Conservation (phyloP, 2,888 invertebrate species). For the Leptogaster cylindrica region DNA sequence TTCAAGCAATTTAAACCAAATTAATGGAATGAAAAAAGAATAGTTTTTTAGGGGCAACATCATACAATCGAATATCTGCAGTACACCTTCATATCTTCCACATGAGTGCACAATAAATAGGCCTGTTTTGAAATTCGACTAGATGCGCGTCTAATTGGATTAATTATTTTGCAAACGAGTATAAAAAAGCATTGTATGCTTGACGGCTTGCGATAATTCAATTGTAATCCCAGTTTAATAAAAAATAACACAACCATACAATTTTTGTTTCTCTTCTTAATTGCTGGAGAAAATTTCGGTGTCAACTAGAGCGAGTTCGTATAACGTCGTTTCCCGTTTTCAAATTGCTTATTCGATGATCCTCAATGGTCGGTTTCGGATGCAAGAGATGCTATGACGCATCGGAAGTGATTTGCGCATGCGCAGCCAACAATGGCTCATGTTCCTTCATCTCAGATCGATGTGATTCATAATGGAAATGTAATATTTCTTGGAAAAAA, state of each 20-base stretch:
- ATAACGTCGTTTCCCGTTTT: background rate
- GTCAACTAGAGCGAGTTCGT: conserved; percentile 1
- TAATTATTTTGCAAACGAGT: conserved; percentile 14
- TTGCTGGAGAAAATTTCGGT: conserved; percentile 4
- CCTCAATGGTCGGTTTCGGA: too few species aligned
- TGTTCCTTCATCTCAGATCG: too few species aligned
- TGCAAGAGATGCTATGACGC: too few species aligned
- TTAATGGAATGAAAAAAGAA: background rate
- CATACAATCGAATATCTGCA: conserved; percentile 22
- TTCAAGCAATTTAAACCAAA: conserved; percentile 5
- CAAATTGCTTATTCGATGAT: too few species aligned
- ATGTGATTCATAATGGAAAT: too few species aligned
- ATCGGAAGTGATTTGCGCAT: too few species aligned
- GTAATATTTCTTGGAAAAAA: too few species aligned
- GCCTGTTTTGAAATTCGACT: conserved; percentile 16
- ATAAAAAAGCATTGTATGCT: conserved; percentile 17
- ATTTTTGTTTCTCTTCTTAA: too few species aligned
- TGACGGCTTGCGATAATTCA: conserved; percentile 1
- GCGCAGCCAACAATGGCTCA: too few species aligned
- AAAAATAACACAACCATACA: too few species aligned
- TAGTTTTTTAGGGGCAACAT: conserved; percentile 8
- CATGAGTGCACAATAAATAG: background rate
- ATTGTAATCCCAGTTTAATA: conserved; percentile 8
- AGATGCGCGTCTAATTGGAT: conserved; percentile 34
- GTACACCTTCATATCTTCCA: background rate